These are phyloP conservation scores for Taxidea taxus DNA, from an alignment of 2,113 vertebrate species.

Conservation along the genomic window DNA sequence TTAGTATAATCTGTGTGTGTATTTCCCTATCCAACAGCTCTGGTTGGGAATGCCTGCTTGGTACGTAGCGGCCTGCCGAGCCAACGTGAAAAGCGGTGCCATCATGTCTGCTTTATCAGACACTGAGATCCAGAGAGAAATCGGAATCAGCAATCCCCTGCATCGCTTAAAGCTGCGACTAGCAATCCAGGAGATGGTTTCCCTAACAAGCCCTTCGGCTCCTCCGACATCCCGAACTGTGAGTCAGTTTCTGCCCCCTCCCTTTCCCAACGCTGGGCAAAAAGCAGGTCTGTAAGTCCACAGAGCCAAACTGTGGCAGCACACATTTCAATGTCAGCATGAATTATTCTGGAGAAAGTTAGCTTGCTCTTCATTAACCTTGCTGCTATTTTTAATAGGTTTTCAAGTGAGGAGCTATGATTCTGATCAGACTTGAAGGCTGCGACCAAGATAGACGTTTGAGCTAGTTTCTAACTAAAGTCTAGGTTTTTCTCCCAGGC, in stretches of 20 bases:
- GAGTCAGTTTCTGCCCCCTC: constrained; percentile 81
- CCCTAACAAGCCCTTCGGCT: constrained; percentile 97
- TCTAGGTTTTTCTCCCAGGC: neutral
- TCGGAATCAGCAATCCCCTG: constrained; percentile 98
- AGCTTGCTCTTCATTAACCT: constrained; percentile 44
- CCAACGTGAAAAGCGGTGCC: constrained; percentile 98
- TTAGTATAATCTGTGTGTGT: constrained; percentile 25
- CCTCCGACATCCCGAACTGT: constrained; percentile 98
- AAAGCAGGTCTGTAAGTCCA: neutral
- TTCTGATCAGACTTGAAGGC: constrained; percentile 62
- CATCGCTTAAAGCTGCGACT: constrained; percentile 96
- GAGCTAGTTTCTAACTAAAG: neutral
- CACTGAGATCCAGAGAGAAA: constrained; percentile 98
- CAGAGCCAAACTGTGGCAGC: neutral
- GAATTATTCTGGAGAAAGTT: neutral
- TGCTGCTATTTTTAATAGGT: constrained; percentile 22
- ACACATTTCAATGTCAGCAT: neutral
- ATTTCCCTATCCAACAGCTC: constrained; percentile 81
- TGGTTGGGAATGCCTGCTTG: constrained; percentile 99
- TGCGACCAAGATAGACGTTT: neutral
- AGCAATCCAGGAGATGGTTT: constrained; percentile 99
- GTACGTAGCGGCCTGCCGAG: constrained; percentile 98
- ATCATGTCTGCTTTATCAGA: constrained; percentile 99
- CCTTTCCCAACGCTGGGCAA: neutral
- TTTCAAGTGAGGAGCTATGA: neutral